Conservation (phyloP, 2,113 vertebrate species). For the Archocentrus centrarchus region DNA sequence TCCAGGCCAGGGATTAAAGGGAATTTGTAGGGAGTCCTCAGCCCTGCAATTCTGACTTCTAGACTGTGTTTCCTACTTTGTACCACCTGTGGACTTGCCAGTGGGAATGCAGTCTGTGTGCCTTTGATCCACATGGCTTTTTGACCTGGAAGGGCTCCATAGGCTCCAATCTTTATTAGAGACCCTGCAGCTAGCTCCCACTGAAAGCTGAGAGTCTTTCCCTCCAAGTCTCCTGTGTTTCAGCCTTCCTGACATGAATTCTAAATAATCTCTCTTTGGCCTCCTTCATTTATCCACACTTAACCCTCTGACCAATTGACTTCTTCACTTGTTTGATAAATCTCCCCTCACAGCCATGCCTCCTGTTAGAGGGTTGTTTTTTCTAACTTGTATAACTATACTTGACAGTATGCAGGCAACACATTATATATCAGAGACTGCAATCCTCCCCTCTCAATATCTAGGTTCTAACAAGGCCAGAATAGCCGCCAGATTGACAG, state of each 20-base stretch:
- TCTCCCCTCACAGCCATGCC: conserved; percentile 40
- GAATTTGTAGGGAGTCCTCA: conserved; percentile 58
- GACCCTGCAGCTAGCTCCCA: conserved; percentile 54
- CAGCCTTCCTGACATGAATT: conserved; percentile 65
- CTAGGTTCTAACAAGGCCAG: conserved; percentile 71
- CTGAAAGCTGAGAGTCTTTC: conserved; percentile 49
- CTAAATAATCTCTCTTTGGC: conserved; percentile 58
- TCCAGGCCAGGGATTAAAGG: conserved; percentile 67
- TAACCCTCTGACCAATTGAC: conserved; percentile 70
- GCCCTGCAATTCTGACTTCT: conserved; percentile 42
- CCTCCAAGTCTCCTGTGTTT: conserved; percentile 58
- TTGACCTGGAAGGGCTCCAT: conserved; percentile 65
- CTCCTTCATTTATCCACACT: conserved; percentile 64
- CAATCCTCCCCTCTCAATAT: conserved; percentile 46
- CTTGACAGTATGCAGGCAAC: conserved; percentile 43
- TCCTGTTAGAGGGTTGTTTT: conserved; percentile 49
- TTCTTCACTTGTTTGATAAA: conserved; percentile 55
- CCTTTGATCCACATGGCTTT: conserved; percentile 62
- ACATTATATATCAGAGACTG: conserved; percentile 57
- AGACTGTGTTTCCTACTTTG: conserved; percentile 57
- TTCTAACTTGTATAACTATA: conserved; percentile 30
- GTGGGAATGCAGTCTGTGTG: conserved; percentile 43
- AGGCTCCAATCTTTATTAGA: conserved; percentile 67
- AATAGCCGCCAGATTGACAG: conserved; percentile 73
- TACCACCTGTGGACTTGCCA: conserved; percentile 69